Evolutionary conservation across 2,797 vertebrate genomes (phyloP), one percentile per base, ranked within the genome.

Genomic region (Eulemur rubriventer): DNA sequence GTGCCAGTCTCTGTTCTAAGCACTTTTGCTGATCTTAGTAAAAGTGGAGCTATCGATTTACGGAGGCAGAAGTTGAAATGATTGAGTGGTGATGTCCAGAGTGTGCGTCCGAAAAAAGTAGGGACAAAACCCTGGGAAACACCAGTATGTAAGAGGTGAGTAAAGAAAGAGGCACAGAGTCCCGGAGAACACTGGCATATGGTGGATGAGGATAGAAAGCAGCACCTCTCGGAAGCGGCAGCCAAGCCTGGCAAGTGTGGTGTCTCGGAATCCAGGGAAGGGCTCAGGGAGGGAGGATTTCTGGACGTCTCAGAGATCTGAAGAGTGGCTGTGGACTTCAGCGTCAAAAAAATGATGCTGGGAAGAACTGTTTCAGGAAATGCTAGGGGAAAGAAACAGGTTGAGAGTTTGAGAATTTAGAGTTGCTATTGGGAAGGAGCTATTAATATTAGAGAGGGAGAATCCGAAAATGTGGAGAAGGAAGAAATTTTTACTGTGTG

Each of bases 291-390:
- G 16, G 28, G 67, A 38, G 16, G 17, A 41, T 81, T 38, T 28
- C 26, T 48, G 28, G n/a, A 24, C 2, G 3, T 70, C 46, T 75
- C 55, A 18, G 20, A 35, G 79, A 18, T n/a, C 38, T 38, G 38
- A 57, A 46, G 57, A 30, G 63, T 73, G 41, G 43, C 82, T 0
- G 7, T 35, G 79, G 78, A 24, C 35, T 63, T 89, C 18, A 55
- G 26, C 12, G 0, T 80, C 38, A 33, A 46, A 89, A 22, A 46
- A 82, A 5, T 33, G 22, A 52, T 3, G 20, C 9, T 57, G 70
- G 18, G 10, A 38, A 83, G 55, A 92, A 85, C 82, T 88, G 65
- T 75, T 65, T 91, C 46, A 28, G 78, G 70, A 72, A 81, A 67
- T 9, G 4, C 5, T 46, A 20, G 57, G 59, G 72, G 26, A n/a